Base-by-base conservation (phyloP, 1,140 invertebrate species). In the Andrena cerasifolii region DNA sequence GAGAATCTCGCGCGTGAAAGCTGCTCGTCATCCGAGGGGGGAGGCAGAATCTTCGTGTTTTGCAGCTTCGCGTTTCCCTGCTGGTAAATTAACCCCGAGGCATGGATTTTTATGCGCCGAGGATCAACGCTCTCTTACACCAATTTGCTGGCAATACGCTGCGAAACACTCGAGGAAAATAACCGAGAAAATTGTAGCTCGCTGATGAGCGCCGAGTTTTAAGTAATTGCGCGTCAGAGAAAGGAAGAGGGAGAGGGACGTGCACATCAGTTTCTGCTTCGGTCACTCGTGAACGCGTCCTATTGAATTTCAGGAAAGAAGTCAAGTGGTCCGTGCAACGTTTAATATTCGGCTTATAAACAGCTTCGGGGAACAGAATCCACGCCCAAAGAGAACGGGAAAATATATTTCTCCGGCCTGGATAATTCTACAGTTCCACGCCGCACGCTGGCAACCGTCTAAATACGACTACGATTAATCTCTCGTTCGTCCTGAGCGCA, bases 51-150 rank as follows among this genome's bases (percentile, higher is more conserved):
- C n/a, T 14, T 3, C 36, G 59, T 26, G 45, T 6, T 18, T n/a
- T n/a, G 16, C 16, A 49, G 45, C n/a, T 49, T 49, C 18, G 45
- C 24, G 14, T 53, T 36, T 16, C 47, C 10, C 18, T 56, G 53
- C 59, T 40, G 40, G 3, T 61, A 61, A 49, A 61, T 49, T 72
- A n/a, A 33, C 24, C 24, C 14, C 51, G 51, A 4, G 24, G 18
- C 12, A 21, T 24, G 53, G 21, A 45, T 70, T 70, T 58, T 71
- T 71, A 45, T 24, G 40, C 6, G 36, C 56, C 67, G 67, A 70
- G 36, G 26, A 70, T 56, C 36, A 45, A 56, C 33, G n/a, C 18
- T 16, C 21, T 16, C 56, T 45, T n/a, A 10, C n/a, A 43, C 40
- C 67, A 45, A 70, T 70, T 70, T 43, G 36, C 67, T 16, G n/a